phyloP scores from a whole-genome alignment of 2,797 vertebrate genomes.

The Malacoctenus gilli region DNA sequence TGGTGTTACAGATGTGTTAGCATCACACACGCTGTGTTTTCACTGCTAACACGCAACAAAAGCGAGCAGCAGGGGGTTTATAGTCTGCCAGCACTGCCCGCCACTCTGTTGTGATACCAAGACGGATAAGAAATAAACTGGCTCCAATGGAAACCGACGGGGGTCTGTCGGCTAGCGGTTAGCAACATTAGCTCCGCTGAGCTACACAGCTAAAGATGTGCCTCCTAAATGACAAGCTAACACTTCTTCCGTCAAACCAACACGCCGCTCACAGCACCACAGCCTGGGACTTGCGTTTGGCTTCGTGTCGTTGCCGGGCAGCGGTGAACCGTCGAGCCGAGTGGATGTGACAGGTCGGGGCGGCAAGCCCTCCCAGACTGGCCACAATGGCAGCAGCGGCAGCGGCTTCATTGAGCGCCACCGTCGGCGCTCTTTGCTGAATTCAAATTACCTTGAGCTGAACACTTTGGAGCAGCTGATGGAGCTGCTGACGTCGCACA shows the following conservation, averaged over 20 bases:
- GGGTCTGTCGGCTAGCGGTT: slow-evolving; percentile 52
- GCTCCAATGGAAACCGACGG: slow-evolving; percentile 17
- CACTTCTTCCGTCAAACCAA: slow-evolving; percentile 5
- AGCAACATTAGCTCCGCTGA: slow-evolving; percentile 58
- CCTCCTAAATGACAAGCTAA: slow-evolving; percentile 10
- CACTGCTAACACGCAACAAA: no score
- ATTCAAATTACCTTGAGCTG: slow-evolving; percentile 92
- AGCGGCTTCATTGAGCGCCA: slow-evolving; percentile 67
- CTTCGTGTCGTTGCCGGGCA: background rate
- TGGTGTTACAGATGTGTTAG: slow-evolving; percentile 19
- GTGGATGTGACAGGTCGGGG: slow-evolving; percentile 53
- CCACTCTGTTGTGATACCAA: slow-evolving; percentile 11
- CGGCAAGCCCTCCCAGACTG: slow-evolving; percentile 60
- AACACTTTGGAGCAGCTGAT: slow-evolving; percentile 97
- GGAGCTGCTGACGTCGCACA: slow-evolving; percentile 93
- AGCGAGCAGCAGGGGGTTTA: background rate
- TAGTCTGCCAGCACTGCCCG: background rate
- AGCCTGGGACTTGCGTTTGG: no score
- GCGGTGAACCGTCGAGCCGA: slow-evolving; percentile 12
- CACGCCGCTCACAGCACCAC: background rate
- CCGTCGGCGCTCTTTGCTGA: slow-evolving; percentile 67
- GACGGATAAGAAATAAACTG: slow-evolving; percentile 15
- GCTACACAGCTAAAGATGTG: slow-evolving; percentile 53
- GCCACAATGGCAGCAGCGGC: slow-evolving; percentile 66
- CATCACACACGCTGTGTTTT: background rate